Conservation (phyloP, 35 echinoderm and acorn worm species). For the Eucidaris tribuloides region DNA sequence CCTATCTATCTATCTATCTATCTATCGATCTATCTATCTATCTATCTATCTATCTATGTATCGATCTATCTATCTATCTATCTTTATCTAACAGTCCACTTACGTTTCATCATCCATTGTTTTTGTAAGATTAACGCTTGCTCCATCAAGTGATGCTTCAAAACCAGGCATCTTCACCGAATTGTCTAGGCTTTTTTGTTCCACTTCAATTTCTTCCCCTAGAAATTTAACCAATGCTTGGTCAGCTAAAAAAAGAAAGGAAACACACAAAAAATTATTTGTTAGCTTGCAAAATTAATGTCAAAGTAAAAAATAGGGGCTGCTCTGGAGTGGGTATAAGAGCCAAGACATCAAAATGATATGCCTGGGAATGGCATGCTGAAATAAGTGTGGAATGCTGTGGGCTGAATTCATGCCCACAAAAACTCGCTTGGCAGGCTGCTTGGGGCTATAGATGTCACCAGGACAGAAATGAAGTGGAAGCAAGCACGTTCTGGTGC, state of each 20-base stretch:
- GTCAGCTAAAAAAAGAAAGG: not conserved
- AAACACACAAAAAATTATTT: not conserved
- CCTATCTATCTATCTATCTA: no score
- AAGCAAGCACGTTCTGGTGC: no score
- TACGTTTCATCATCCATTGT: conserved; percentile 31
- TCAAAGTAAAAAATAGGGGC: not conserved
- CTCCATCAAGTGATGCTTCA: not conserved
- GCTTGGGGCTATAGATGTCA: no score
- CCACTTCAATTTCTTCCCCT: conserved; percentile 19
- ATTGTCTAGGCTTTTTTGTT: not conserved
- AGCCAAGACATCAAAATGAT: not conserved
- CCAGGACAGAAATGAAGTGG: no score
- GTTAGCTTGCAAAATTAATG: not conserved
- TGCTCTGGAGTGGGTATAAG: not conserved
- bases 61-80: no score
- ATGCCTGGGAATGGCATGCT: not conserved
- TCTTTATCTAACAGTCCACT: no score
- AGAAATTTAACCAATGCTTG: conserved; percentile 1
- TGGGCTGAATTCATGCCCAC: not conserved
- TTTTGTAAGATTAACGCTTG: conserved; percentile 18
- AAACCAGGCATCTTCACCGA: not conserved
- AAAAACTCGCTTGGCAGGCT: no score
- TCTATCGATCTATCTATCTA: no score
- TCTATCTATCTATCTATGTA: no score
- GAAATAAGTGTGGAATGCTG: not conserved